These are phyloP conservation scores for Salpingus planirostris DNA, from an alignment of 2,888 invertebrate species.

Conservation along the genomic window DNA sequence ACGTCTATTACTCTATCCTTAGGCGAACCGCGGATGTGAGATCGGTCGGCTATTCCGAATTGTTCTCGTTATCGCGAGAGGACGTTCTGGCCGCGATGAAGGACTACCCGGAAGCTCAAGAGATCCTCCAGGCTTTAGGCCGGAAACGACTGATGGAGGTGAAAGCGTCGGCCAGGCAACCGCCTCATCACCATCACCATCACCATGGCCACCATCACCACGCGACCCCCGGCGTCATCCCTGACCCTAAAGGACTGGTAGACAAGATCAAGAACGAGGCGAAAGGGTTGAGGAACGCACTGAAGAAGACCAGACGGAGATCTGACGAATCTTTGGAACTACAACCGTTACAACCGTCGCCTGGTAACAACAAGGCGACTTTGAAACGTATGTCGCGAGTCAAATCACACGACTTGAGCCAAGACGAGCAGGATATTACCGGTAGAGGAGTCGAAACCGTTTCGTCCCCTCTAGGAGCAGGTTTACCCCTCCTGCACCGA, in stretches of 20 bases:
- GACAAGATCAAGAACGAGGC: constrained; percentile 79
- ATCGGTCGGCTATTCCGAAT: constrained; percentile 91
- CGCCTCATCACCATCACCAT: constrained; percentile 24
- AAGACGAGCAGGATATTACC: constrained; percentile 36
- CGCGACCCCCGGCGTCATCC: constrained; percentile 16
- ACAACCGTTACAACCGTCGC: constrained; percentile 48
- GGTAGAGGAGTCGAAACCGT: constrained; percentile 33
- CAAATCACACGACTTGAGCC: constrained; percentile 60
- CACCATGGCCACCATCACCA: constrained; percentile 18
- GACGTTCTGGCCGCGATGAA: constrained; percentile 93
- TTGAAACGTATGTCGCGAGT: constrained; percentile 67
- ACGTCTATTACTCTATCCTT: no score
- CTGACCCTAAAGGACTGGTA: constrained; percentile 62
- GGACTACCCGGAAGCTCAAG: constrained; percentile 94
- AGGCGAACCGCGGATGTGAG: constrained; percentile 94
- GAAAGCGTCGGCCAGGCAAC: constrained; percentile 39
- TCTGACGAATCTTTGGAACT: constrained; percentile 59
- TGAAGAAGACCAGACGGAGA: constrained; percentile 49
- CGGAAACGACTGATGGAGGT: constrained; percentile 82
- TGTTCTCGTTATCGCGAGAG: constrained; percentile 88
- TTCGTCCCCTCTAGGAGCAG: constrained; percentile 71
- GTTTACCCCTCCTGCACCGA: constrained; percentile 68
- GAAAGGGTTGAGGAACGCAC: constrained; percentile 56
- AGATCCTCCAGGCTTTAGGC: constrained; percentile 82
- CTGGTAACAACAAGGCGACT: constrained; percentile 48